Conservation (phyloP, 1,140 invertebrate species). For the Maniola jurtina region DNA sequence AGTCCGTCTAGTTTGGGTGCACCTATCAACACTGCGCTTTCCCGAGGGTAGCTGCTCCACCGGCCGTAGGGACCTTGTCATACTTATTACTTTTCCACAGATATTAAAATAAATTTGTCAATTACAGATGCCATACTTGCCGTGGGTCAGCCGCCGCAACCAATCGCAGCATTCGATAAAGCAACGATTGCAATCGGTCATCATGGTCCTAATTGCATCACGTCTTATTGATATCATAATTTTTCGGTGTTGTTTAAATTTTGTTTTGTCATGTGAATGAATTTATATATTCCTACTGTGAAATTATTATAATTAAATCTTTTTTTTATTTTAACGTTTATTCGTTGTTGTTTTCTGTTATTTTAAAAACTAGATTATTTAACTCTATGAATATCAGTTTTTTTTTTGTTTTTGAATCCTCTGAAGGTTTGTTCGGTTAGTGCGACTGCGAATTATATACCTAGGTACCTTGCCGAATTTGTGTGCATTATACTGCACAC, state of each 20-base stretch:
- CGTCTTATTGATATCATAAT: slow-evolving; percentile 9
- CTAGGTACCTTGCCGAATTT: no score
- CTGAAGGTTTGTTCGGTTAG: no score
- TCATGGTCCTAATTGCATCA: slow-evolving; percentile 22
- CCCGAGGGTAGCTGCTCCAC: no score
- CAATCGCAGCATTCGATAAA: slow-evolving; percentile 48
- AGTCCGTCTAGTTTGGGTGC: no score
- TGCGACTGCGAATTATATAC: no score
- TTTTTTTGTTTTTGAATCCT: no score
- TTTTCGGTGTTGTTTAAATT: slow-evolving; percentile 1
- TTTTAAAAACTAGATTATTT: background rate
- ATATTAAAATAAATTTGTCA: background rate
- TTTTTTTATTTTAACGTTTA: background rate
- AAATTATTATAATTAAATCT: background rate
- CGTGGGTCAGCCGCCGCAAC: slow-evolving; percentile 44
- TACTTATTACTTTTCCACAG: background rate
- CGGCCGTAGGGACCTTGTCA: no score
- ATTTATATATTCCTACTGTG: background rate
- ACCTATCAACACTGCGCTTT: no score
- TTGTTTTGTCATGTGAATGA: background rate
- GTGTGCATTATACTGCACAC: no score
- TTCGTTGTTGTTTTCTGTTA: background rate
- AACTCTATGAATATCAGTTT: background rate
- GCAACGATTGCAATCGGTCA: slow-evolving; percentile 36
- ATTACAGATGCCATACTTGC: slow-evolving; percentile 49